Evolutionary conservation across 1,140 invertebrate genomes (phyloP), one percentile per base, ranked within the genome.

Genomic region (Ceratosolen fusciceps): DNA sequence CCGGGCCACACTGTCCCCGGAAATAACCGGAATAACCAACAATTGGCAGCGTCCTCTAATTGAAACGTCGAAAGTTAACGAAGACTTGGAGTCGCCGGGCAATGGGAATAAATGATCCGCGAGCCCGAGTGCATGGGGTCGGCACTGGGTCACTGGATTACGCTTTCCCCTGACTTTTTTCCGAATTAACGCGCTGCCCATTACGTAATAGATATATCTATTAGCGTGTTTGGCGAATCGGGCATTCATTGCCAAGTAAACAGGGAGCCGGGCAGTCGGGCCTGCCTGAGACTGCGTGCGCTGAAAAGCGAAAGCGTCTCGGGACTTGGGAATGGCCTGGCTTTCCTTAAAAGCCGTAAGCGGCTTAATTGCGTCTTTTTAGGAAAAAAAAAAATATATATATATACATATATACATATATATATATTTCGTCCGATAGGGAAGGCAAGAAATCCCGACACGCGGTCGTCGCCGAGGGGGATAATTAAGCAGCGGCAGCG

Each of bases 61-160:
- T n/a, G n/a, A n/a, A n/a, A n/a, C n/a, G n/a, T n/a, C n/a, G 52
- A 74, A 52, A 54, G 65, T 21, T 47, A 68, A 24, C 72, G 72
- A 58, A 58, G 37, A 37, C 60, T 74, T 37, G 21, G 68, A 43
- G 68, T 49, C 34, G 31, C n/a, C n/a, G n/a, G n/a, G n/a, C n/a
- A n/a, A n/a, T n/a, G n/a, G n/a, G n/a, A n/a, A n/a, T n/a, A n/a
- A n/a, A n/a, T n/a, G n/a, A n/a, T n/a, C n/a, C n/a, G n/a, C n/a
- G n/a, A n/a, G n/a, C n/a, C n/a, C 21, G 34, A 62, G 5, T 34
- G 3, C 58, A 62, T 34, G 8, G 24, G 58, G 19, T 24, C n/a
- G n/a, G 7, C 34, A 62, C 3, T 62, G 12, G 58, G 29, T 62
- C 26, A 62, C 26, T 34, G 34, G 58, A 31, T 62, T n/a, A n/a